phyloP scores from a whole-genome alignment of 2,888 invertebrate species.

The Drosophila phalerata region DNA sequence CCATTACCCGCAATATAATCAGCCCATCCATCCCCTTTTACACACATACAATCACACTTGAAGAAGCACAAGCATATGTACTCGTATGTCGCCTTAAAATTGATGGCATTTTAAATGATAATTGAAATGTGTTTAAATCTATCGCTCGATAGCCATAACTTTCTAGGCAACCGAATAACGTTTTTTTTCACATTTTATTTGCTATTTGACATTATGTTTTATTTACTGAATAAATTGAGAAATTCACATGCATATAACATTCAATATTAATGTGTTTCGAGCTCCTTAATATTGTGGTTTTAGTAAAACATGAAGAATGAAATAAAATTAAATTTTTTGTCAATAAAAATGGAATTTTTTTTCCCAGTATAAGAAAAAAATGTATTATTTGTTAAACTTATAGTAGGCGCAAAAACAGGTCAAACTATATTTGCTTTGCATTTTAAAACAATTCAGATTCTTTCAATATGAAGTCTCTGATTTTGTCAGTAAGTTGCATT shows the following conservation, averaged over 20 bases:
- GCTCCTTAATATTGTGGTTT: too few species aligned
- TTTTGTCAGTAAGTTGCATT: neutral
- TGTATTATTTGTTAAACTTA: too few species aligned
- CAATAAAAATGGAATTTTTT: too few species aligned
- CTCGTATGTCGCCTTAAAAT: slow-evolving; percentile 15
- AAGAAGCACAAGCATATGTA: slow-evolving; percentile 1
- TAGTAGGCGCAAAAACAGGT: neutral
- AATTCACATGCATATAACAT: too few species aligned
- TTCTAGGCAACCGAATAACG: neutral
- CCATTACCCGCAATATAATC: slow-evolving; percentile 28
- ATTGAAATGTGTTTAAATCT: slow-evolving; percentile 40
- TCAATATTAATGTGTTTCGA: neutral
- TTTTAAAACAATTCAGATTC: neutral
- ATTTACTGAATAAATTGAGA: neutral
- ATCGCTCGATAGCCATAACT: slow-evolving; percentile 1
- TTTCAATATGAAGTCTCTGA: slow-evolving; percentile 5
- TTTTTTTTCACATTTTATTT: neutral
- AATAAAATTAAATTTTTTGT: too few species aligned
- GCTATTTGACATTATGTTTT: neutral
- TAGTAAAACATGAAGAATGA: too few species aligned
- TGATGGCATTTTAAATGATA: slow-evolving; percentile 42
- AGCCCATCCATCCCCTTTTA: slow-evolving; percentile 7
- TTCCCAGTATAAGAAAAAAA: too few species aligned
- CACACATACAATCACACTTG: neutral
- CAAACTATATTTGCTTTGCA: neutral